Evolutionary conservation across 2,113 vertebrate genomes (phyloP).

Genomic region (Chlamydotis undulata): DNA sequence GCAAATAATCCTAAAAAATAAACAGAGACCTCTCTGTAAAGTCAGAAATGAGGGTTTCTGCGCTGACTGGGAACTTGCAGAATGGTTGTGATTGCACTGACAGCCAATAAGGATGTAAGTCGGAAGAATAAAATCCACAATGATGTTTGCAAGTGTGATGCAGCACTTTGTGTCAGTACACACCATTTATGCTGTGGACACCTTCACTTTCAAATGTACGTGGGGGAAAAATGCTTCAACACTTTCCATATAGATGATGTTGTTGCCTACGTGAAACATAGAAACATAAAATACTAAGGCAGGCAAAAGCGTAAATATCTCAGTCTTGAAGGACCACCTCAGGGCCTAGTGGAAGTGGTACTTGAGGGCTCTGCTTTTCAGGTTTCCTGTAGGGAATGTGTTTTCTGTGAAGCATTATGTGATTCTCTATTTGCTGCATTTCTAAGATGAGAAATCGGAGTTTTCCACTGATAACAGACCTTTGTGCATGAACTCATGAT

Average conservation of each 20-base stretch:
- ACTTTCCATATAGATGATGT: not conserved
- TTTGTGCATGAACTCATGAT: not conserved
- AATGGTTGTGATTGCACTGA: not conserved
- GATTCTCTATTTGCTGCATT: not conserved
- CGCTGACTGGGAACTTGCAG: not conserved
- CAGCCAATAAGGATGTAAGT: not conserved
- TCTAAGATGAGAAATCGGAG: not conserved
- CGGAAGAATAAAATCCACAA: not conserved
- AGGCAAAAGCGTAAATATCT: not conserved
- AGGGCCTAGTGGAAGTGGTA: not conserved
- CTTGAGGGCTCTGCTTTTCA: not conserved
- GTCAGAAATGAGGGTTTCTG: not conserved
- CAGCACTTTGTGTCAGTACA: accelerated
- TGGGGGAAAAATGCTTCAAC: not conserved
- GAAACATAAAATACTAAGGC: not conserved
- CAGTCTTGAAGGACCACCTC: not conserved
- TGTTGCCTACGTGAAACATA: not conserved
- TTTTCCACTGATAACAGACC: not conserved
- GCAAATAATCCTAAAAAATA: constrained; percentile 8
- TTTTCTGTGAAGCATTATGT: not conserved
- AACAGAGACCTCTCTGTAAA: not conserved
- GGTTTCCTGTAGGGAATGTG: not conserved
- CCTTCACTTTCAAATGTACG: accelerated
- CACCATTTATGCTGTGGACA: not conserved
- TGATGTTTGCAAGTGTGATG: not conserved